Evolutionary conservation across 2,888 invertebrate species (phyloP).

Genomic region (Machimus rusticus): DNA sequence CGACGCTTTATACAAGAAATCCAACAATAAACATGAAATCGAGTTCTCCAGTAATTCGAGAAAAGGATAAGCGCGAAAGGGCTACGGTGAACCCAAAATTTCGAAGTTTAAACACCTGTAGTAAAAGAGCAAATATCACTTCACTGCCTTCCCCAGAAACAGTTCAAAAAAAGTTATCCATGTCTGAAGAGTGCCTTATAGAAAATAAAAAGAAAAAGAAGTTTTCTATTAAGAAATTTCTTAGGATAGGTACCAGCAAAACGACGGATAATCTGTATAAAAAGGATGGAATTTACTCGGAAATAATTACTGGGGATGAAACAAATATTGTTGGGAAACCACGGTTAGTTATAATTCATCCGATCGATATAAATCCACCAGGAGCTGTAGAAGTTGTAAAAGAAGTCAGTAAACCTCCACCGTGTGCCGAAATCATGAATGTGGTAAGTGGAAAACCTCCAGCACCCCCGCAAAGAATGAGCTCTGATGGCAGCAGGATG

Average conservation of each 20-base stretch:
- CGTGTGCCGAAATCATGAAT: constrained; percentile 51
- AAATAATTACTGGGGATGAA: constrained; percentile 60
- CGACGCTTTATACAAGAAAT: constrained; percentile 70
- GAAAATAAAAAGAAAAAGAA: constrained; percentile 73
- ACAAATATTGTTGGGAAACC: constrained; percentile 66
- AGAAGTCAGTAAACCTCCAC: constrained; percentile 64
- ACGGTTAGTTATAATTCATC: constrained; percentile 86
- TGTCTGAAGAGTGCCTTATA: constrained; percentile 76
- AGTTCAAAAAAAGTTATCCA: constrained; percentile 73
- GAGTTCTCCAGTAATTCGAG: constrained; percentile 74
- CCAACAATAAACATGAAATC: constrained; percentile 67
- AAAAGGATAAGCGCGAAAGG: constrained; percentile 78
- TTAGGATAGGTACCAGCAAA: constrained; percentile 81
- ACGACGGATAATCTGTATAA: constrained; percentile 64
- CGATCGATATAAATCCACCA: constrained; percentile 82
- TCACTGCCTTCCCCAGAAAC: constrained; percentile 69
- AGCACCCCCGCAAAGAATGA: constrained; percentile 75
- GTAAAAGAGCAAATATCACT: constrained; percentile 56
- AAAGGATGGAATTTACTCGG: constrained; percentile 63
- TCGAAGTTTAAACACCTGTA: constrained; percentile 64
- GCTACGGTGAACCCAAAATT: constrained; percentile 72
- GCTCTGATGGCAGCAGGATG: constrained; percentile 53
- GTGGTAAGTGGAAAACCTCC: constrained; percentile 70
- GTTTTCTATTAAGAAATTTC: constrained; percentile 83
- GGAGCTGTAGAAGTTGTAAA: constrained; percentile 78